A percentile compares a stretch with the other conserved stretches of the same genome.
Evolutionary conservation across 2,797 vertebrate species (phyloP).

Genomic region (Acropternis orthonyx): DNA sequence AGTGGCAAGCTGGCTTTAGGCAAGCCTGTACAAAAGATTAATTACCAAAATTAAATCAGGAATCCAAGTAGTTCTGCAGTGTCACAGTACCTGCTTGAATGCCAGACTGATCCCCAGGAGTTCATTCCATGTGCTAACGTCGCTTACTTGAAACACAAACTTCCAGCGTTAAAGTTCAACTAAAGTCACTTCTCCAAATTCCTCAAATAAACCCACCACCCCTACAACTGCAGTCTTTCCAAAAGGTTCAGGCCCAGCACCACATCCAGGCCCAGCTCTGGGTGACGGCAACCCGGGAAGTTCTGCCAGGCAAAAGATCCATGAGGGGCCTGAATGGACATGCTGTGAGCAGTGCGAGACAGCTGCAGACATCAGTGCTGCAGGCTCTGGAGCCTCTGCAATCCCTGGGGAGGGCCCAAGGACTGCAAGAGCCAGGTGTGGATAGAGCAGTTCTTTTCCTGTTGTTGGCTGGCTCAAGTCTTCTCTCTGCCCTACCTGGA

Average conservation of each 20-base stretch:
- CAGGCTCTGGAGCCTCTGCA: neutral
- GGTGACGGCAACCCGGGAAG: neutral
- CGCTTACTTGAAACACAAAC: neutral
- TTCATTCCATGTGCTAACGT: rapidly evolving
- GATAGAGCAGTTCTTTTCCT: neutral
- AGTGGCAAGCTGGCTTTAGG: neutral
- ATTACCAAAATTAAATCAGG: neutral
- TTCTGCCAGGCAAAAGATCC: neutral
- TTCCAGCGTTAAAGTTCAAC: neutral
- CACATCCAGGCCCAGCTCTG: neutral
- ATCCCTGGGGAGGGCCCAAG: neutral
- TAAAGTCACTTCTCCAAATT: neutral
- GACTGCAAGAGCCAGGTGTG: neutral
- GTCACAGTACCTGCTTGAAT: neutral
- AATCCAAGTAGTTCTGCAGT: neutral
- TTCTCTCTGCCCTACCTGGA: neutral
- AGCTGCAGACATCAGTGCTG: neutral
- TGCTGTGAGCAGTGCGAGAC: rapidly evolving
- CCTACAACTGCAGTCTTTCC: neutral
- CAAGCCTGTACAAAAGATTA: neutral
- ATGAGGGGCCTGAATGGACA: neutral
- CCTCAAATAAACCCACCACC: neutral
- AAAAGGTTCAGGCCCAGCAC: neutral
- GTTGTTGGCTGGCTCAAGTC: neutral
- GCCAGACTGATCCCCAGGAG: neutral